Evolutionary conservation across 1,140 invertebrate species (phyloP).

Genomic region (Drosophila melanogaster): Release_6_plus_ISO1_MT NT_033777.3:10056501-10057000

Average conservation of each 20-base stretch:
- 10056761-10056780: conserved; percentile 60
- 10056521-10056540: conserved; percentile 24
- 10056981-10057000: conserved; percentile 71
- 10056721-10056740: conserved; percentile 49
- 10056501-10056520: conserved; percentile 1
- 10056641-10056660: conserved; percentile 38
- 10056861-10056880: not conserved
- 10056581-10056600: conserved; percentile 15
- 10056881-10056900: not conserved
- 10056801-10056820: conserved; percentile 13
- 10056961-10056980: conserved; percentile 51
- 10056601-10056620: conserved; percentile 60
- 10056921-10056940: conserved; percentile 14
- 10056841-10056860: conserved; percentile 8
- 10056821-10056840: conserved; percentile 50
- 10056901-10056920: conserved; percentile 12
- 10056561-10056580: conserved; percentile 29
- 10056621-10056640: conserved; percentile 40
- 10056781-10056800: not conserved
- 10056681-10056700: conserved; percentile 63
- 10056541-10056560: conserved; percentile 26
- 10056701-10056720: conserved; percentile 53
- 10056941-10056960: conserved; percentile 29
- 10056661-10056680: conserved; percentile 62
- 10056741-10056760: conserved; percentile 69